Conservation (phyloP, 2,797 vertebrate genomes). For the Rhadinocentrus ornatus region DNA sequence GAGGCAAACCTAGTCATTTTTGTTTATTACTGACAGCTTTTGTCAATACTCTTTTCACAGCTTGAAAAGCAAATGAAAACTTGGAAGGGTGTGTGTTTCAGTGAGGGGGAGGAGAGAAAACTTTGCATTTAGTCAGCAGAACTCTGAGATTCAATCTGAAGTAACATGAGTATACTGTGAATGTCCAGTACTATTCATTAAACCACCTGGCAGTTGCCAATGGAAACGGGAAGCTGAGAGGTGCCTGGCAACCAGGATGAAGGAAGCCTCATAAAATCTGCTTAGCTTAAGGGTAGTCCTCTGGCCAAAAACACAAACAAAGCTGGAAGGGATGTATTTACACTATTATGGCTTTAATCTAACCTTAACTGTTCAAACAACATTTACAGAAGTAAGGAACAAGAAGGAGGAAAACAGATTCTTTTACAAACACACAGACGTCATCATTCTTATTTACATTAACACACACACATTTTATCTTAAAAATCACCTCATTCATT, state of each 20-base stretch:
- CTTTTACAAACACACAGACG: conserved; percentile 25
- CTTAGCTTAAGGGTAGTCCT: conserved; percentile 65
- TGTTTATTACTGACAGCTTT: conserved; percentile 41
- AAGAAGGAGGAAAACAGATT: conserved; percentile 36
- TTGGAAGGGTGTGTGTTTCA: conserved; percentile 31
- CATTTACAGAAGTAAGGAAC: conserved; percentile 26
- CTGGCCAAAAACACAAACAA: conserved; percentile 53
- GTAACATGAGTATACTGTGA: conserved; percentile 72
- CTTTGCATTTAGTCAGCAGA: conserved; percentile 69
- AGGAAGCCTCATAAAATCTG: conserved; percentile 76
- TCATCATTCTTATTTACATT: conserved; percentile 13
- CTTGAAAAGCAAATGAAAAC: conserved; percentile 52
- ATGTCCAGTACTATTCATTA: conserved; percentile 80
- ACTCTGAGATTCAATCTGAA: conserved; percentile 64
- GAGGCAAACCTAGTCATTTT: conserved; percentile 22
- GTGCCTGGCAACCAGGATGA: conserved; percentile 79
- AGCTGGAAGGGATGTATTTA: conserved; percentile 43
- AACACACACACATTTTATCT: conserved; percentile 37
- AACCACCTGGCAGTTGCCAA: conserved; percentile 81
- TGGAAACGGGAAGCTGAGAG: conserved; percentile 83
- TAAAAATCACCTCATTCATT: conserved; percentile 23
- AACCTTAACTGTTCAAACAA: conserved; percentile 16
- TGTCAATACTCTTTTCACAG: conserved; percentile 60
- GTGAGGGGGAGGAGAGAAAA: conserved; percentile 48
- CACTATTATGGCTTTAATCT: conserved; percentile 35